phyloP scores from a whole-genome alignment of 1,140 invertebrate species.

The Portunus trituberculatus region DNA sequence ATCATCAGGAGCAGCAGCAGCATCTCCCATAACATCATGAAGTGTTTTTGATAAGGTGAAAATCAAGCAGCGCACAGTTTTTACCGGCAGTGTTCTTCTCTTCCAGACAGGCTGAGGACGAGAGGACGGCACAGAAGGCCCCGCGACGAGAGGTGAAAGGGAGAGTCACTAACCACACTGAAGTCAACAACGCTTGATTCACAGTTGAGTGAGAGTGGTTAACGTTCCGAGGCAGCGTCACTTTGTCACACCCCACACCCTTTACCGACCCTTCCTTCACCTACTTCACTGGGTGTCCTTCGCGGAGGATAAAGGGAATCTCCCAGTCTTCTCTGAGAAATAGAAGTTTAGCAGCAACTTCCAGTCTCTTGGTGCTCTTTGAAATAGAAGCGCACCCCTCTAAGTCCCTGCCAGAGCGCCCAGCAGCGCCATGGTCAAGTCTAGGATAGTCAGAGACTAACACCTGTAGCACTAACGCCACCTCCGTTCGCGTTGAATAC shows the following conservation, averaged over 20 bases:
- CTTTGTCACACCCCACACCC: not conserved
- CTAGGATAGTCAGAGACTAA: not conserved
- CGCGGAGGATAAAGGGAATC: not conserved
- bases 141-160: not conserved
- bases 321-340: not conserved
- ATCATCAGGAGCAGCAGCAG: not conserved
- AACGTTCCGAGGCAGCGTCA: not conserved
- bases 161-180: not conserved
- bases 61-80: not conserved
- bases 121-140: not conserved
- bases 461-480: conserved; percentile 14
- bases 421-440: not conserved
- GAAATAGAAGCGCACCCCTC: not conserved
- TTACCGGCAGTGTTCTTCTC: not conserved
- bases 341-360: not conserved
- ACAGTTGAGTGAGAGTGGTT: not conserved
- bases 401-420: not conserved
- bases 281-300: not conserved
- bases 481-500: not conserved
- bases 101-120: not conserved
- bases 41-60: not conserved
- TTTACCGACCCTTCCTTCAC: not conserved
- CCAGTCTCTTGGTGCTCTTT: not conserved
- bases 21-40: not conserved
- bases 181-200: not conserved